These are phyloP conservation scores for Hydractinia echinata DNA, from an alignment of 30 jellyfish, hydroid and myxozoan species.

Conservation along the genomic window DNA sequence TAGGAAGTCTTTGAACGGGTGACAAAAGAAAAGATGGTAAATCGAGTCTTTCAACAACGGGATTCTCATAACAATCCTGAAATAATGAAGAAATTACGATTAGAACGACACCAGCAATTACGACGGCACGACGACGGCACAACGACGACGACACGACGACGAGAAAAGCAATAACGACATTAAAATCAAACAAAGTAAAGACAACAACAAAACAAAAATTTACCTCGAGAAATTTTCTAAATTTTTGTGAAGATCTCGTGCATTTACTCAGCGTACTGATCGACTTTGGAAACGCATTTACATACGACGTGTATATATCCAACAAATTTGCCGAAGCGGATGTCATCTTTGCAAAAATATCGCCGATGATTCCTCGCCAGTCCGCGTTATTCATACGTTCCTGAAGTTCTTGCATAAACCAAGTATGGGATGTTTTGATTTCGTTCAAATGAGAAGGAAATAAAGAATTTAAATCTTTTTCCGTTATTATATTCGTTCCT, in stretches of 20 bases:
- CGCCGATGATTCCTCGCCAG: conserved; percentile 88
- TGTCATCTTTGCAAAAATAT: conserved; percentile 80
- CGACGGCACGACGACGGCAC: neutral
- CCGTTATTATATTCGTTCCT: conserved; percentile 17
- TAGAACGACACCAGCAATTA: neutral
- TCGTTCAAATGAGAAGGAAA: conserved; percentile 74
- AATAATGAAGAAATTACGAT: neutral
- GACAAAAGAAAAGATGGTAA: conserved; percentile 82
- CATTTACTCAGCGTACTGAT: conserved; percentile 84
- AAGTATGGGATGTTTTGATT: conserved; percentile 59
- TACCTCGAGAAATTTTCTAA: conserved; percentile 81
- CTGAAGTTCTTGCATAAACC: conserved; percentile 83
- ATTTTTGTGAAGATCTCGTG: conserved; percentile 82
- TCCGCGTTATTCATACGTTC: conserved; percentile 71
- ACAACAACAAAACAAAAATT: neutral
- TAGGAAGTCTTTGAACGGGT: conserved; percentile 90
- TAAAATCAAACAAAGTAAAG: neutral
- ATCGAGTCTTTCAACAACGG: conserved; percentile 69
- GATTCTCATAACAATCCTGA: conserved; percentile 43
- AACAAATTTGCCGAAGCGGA: conserved; percentile 54
- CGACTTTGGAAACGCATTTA: conserved; percentile 87
- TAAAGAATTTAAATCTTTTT: conserved; percentile 51
- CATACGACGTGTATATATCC: conserved; percentile 73
- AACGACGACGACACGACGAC: neutral
- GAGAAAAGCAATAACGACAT: neutral